These are phyloP conservation scores for Aphrocallistes beatrix DNA, from an alignment of 37 sponge, comb jelly and placozoan genomes.

Conservation along the genomic window DNA sequence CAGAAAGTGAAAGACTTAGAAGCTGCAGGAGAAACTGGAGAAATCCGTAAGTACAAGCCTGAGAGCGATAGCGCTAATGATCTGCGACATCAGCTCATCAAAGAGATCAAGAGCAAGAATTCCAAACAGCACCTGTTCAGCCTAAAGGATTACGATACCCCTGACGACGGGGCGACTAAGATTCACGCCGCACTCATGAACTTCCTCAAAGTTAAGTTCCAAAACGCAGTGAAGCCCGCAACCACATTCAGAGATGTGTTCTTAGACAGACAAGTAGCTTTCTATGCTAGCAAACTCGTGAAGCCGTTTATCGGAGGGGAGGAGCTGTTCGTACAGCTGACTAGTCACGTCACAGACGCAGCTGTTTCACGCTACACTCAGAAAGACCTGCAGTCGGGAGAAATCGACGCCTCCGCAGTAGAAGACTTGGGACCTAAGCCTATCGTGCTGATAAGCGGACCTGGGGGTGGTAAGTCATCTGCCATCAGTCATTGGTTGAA, in stretches of 20 bases:
- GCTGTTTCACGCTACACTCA: too few species aligned
- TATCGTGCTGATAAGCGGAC: neutral
- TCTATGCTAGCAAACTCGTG: neutral
- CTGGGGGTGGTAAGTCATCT: neutral
- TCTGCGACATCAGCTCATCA: neutral
- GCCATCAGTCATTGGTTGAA: constrained; percentile 8
- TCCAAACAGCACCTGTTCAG: neutral
- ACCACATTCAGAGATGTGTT: neutral
- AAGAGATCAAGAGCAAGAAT: neutral
- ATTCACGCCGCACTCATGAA: neutral
- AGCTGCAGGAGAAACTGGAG: neutral
- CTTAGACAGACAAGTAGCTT: neutral
- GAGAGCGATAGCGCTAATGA: neutral
- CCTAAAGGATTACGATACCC: neutral
- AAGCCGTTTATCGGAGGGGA: neutral
- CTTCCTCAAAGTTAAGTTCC: neutral
- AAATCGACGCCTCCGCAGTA: neutral
- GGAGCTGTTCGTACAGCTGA: neutral
- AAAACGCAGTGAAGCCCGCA: neutral
- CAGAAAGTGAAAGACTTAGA: constrained; percentile 5
- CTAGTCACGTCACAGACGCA: neutral
- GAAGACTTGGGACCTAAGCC: neutral
- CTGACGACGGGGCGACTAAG: neutral
- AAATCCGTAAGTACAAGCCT: neutral
- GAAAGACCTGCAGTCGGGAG: neutral